Conservation (phyloP, 2,888 invertebrate species). For the Eupelmus urozonus region DNA sequence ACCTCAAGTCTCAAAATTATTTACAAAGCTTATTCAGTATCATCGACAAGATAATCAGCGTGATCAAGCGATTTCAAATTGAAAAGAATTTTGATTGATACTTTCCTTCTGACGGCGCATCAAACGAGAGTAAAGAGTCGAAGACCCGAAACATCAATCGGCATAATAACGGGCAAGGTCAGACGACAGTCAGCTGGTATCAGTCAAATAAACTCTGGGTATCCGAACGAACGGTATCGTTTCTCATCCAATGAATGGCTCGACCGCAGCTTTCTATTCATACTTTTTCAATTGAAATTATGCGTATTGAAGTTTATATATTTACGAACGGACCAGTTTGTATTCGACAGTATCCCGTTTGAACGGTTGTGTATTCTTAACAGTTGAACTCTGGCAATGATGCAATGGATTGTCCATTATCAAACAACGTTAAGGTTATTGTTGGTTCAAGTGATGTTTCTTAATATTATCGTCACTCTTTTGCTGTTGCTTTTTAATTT, state of each 20-base stretch:
- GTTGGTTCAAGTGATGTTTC: neutral
- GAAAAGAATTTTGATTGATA: constrained; percentile 32
- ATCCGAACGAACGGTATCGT: neutral
- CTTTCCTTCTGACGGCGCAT: neutral
- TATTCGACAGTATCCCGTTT: neutral
- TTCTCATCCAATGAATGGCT: constrained; percentile 6
- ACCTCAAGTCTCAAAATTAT: neutral
- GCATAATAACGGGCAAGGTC: constrained; percentile 26
- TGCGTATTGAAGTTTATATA: neutral
- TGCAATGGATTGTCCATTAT: neutral
- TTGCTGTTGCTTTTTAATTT: neutral
- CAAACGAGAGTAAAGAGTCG: neutral
- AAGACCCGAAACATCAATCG: constrained; percentile 6
- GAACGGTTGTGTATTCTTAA: neutral
- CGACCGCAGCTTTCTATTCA: neutral
- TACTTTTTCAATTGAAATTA: neutral
- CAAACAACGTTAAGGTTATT: neutral
- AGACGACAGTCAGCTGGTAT: neutral
- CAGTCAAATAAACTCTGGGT: neutral
- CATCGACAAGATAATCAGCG: constrained; percentile 12
- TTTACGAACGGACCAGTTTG: neutral
- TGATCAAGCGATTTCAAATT: constrained; percentile 19
- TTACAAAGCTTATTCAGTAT: neutral
- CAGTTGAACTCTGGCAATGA: neutral
- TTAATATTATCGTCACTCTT: neutral